Evolutionary conservation across 2,113 vertebrate species (phyloP).

Genomic region (Haplochromis vanheusdeni): DNA sequence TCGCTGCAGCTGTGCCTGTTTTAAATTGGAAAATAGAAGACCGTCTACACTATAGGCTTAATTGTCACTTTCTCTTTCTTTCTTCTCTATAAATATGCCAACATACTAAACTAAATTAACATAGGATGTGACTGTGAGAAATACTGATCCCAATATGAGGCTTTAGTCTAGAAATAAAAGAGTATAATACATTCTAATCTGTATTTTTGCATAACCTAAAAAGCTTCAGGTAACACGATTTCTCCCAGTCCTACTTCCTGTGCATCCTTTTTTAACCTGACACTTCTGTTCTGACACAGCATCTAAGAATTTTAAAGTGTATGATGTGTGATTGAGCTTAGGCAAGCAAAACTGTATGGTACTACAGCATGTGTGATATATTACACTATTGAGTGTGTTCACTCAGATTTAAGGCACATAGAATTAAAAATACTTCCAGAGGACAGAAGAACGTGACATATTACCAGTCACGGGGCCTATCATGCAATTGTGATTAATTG

Average conservation of each 20-base stretch:
- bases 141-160: neutral
- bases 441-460: constrained; percentile 32
- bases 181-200: neutral
- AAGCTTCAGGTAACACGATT: neutral
- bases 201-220: neutral
- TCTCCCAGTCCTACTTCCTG: neutral
- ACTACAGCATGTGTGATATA: constrained; percentile 37
- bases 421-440: constrained; percentile 51
- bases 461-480: constrained; percentile 20
- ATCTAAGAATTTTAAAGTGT: constrained; percentile 16
- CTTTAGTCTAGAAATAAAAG: neutral
- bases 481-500: constrained; percentile 41
- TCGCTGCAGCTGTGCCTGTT: neutral
- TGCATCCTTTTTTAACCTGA: neutral
- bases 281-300: neutral
- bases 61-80: neutral
- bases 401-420: constrained; percentile 55
- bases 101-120: neutral
- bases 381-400: constrained; percentile 54
- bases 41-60: neutral
- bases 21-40: neutral
- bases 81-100: neutral
- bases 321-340: constrained; percentile 45
- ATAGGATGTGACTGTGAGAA: neutral
- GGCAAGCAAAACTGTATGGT: constrained; percentile 35